These are phyloP conservation scores for Sparidentex hasta DNA, from an alignment of 2,797 vertebrate species.

Conservation along the genomic window DNA sequence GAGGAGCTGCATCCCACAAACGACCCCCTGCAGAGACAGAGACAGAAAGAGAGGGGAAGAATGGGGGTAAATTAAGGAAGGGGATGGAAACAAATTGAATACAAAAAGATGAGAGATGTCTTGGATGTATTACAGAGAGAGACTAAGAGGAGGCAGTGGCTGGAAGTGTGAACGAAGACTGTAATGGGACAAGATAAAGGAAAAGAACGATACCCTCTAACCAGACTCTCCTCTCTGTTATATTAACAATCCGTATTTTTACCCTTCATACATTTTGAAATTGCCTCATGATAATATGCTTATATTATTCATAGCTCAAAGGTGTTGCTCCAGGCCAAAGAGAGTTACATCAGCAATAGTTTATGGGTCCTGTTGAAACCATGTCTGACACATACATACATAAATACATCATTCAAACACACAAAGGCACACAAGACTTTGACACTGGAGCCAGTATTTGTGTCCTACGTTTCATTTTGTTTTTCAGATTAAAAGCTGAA, in stretches of 20 bases:
- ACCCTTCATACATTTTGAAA: not conserved
- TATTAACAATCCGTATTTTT: not conserved
- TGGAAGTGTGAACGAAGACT: not conserved
- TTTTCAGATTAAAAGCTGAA: not conserved
- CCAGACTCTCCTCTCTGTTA: not conserved
- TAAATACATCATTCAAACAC: not conserved
- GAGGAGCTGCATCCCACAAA: conserved; percentile 57
- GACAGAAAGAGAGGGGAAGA: conserved; percentile 8
- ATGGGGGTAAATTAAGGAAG: conserved; percentile 37
- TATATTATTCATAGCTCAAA: not conserved
- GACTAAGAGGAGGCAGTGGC: not conserved
- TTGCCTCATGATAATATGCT: not conserved
- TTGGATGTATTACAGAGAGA: conserved; percentile 26
- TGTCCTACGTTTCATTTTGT: not conserved
- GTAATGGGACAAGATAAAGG: not conserved
- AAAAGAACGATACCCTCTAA: not conserved
- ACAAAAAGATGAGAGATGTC: conserved; percentile 43
- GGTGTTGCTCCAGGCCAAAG: not conserved
- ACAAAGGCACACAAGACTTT: not conserved
- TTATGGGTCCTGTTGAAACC: not conserved
- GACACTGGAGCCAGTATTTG: not conserved
- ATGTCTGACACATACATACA: too few relatives aligned
- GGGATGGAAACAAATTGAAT: conserved; percentile 41
- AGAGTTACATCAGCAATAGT: not conserved
- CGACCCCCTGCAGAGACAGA: conserved; percentile 55